These are phyloP conservation scores for Xanthorhoe designata DNA, from an alignment of 2,888 invertebrate genomes.

Conservation along the genomic window DNA sequence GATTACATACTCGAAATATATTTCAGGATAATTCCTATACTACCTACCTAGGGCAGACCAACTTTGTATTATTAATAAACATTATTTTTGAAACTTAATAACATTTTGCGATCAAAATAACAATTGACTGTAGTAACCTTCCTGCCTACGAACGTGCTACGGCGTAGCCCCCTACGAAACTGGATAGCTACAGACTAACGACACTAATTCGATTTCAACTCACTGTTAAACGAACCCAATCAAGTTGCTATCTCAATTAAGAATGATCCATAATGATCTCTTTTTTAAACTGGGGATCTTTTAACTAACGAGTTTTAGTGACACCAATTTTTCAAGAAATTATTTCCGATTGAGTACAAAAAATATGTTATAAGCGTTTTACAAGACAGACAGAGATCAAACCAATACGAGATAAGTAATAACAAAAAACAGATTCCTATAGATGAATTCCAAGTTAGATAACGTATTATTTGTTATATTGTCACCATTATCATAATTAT, in stretches of 20 bases:
- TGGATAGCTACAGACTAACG: conserved; percentile 57
- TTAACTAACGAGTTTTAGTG: conserved; percentile 11
- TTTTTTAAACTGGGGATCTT: conserved; percentile 21
- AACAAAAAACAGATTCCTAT: no score
- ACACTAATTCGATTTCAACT: conserved; percentile 71
- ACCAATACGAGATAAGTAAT: background rate
- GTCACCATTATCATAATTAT: no score
- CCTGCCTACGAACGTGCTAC: conserved; percentile 43
- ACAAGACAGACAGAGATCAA: background rate
- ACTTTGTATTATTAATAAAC: no score
- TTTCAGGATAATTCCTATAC: no score
- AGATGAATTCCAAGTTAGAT: no score
- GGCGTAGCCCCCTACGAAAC: conserved; percentile 40
- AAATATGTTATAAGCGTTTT: background rate
- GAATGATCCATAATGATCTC: conserved; percentile 47
- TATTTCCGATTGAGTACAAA: background rate
- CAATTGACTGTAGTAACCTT: background rate
- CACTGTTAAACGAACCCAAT: conserved; percentile 68
- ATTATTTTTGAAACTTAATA: background rate
- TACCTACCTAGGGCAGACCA: no score
- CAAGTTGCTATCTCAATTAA: conserved; percentile 67
- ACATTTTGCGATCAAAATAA: conserved; percentile 3
- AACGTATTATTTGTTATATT: no score
- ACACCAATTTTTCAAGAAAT: background rate
- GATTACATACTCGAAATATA: no score